These are phyloP conservation scores for Hapalemur alaotrensis DNA, from an alignment of 2,797 vertebrate genomes.

Conservation along the genomic window DNA sequence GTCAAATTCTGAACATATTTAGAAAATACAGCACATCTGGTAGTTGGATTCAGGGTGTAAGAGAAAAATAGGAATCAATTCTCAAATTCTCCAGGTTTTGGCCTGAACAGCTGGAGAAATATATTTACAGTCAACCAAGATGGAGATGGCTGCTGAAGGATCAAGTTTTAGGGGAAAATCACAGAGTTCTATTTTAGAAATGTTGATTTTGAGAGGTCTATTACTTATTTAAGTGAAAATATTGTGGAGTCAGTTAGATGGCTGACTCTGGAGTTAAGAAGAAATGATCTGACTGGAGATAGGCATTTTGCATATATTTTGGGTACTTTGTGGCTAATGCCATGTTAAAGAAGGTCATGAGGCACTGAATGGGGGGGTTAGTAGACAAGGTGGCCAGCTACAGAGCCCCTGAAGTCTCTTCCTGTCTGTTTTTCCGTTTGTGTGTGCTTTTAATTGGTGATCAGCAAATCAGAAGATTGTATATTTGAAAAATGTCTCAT, in stretches of 20 bases:
- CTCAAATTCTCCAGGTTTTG: neutral
- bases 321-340: neutral
- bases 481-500: neutral
- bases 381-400: neutral
- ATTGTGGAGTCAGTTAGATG: neutral
- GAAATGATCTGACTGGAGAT: neutral
- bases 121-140: neutral
- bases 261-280: neutral
- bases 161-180: neutral
- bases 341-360: neutral
- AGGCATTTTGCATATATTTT: neutral
- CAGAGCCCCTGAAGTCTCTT: neutral
- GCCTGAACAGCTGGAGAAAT: neutral
- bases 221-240: neutral
- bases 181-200: neutral
- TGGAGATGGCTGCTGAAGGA: neutral
- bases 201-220: neutral
- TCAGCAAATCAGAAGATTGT: neutral
- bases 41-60: neutral
- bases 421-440: neutral
- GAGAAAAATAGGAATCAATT: neutral
- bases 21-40: neutral
- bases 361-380: neutral
- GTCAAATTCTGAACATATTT: neutral
- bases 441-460: neutral